These are phyloP conservation scores for Lasioglossum vierecki DNA, from an alignment of 2,888 invertebrate genomes.

Conservation along the genomic window DNA sequence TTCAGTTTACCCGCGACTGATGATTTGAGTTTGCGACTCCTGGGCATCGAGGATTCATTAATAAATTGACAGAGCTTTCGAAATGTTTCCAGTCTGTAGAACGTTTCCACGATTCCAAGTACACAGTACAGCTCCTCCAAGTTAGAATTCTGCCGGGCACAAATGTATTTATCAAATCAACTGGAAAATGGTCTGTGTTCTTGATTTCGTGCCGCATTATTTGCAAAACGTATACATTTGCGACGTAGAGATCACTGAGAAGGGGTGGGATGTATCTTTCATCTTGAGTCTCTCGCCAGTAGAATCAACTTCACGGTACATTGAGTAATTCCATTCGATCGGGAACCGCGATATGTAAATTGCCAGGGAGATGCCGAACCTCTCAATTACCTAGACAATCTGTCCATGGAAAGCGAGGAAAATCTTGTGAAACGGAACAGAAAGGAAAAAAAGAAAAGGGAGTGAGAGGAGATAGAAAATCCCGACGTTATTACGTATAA, in stretches of 20 bases:
- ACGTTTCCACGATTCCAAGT: background rate
- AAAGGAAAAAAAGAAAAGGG: background rate
- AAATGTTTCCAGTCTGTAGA: background rate
- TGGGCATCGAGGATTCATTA: background rate
- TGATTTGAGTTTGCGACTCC: no score
- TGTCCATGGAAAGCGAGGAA: background rate
- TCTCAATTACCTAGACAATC: constrained; percentile 6
- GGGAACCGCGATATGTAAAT: constrained; percentile 11
- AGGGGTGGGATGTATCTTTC: background rate
- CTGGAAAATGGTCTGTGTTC: background rate
- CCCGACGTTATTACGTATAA: constrained; percentile 7
- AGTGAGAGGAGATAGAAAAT: background rate
- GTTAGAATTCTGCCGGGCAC: background rate
- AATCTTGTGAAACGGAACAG: background rate
- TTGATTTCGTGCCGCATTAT: background rate
- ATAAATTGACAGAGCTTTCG: background rate
- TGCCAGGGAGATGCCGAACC: background rate
- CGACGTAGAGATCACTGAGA: no score
- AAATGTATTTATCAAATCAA: background rate
- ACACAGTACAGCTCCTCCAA: background rate
- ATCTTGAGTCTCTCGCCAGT: background rate
- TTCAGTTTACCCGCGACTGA: no score
- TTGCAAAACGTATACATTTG: background rate
- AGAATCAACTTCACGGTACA: constrained; percentile 17
- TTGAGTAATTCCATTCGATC: constrained; percentile 16